Base-by-base conservation (phyloP, 2,888 invertebrate species). In the Frankliniella fusca region DNA sequence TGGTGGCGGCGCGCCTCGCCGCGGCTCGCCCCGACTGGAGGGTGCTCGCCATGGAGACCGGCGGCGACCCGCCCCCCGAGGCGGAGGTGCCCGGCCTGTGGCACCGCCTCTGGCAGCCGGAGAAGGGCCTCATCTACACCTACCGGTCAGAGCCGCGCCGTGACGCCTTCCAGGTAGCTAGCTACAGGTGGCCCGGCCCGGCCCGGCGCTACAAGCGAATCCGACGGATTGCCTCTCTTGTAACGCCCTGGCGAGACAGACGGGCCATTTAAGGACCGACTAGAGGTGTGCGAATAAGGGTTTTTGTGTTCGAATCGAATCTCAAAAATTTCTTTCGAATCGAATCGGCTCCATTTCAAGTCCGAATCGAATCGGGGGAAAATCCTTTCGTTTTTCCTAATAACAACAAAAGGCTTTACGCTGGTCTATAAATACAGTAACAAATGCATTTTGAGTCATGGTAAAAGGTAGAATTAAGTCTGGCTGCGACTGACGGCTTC, bases 21-120 rank as follows among this genome's bases (percentile, higher is more conserved):
- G n/a, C 70, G 9, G 23, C 9, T 27, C 70, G 70, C 70, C 23
- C 70, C 23, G 70, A 76, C 70, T 76, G 70, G 70, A 76, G 27
- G 70, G 70, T 76, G 70, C 70, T 76, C 23, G 70, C 12, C 70
- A 23, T 76, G 70, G 70, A 76, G 70, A 27, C 70, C 70, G 70
- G 70, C 70, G 70, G 12, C 70, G 70, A 76, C 70, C 70, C 70
- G 70, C 70, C 70, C 70, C 27, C 27, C 27, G 70, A 23, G 27
- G 70, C 70, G 23, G 70, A 76, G 70, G 27, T 76, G 23, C 70
- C 70, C 70, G 70, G 70, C 27, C 70, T 76, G 27, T 76, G 70
- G 70, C 27, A 27, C 70, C 70, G 70, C 70, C 70, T 76, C 23
- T 76, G 70, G 70, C 70, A 76, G 70, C 11, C n/a, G n/a, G n/a